Evolutionary conservation across 2,113 vertebrate genomes (phyloP), one percentile per base, ranked within the genome.

Genomic region (Oplegnathus fasciatus): DNA sequence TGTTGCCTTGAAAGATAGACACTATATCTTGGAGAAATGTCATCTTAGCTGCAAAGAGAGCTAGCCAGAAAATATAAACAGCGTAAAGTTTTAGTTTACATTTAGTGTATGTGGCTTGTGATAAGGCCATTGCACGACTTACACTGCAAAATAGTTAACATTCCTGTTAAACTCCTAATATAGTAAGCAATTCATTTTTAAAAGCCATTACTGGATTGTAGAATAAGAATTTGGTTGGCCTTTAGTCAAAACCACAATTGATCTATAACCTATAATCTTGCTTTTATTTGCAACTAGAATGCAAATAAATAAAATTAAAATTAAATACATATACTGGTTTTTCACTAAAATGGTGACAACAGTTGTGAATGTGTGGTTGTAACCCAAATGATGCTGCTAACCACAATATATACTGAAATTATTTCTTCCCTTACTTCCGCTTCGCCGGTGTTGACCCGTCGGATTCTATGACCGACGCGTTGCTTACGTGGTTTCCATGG

Each of bases 401-500:
- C 13, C 7, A 15, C n/a, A n/a, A n/a, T 10, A 22, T 24, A 7
- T 58, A 50, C 37, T 24, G 0, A 24, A 4, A 10, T 40, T 0
- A 34, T 44, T 5, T 40, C 2, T 32, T 17, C 17, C 20, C 14
- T 84, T 7, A 65, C 75, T 73, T 73, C 50, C 46, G 37, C 20
- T 62, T 76, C 1, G 2, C 1, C 32, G 32, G 55, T 82, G 74
- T 78, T 69, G 32, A 75, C 52, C 70, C 18, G 1, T 30, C 8
- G 17, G 5, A 55, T 37, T 32, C 13, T 57, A 61, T 2, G n/a
- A 73, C 48, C 6, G 3, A 8, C 46, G 24, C 67, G 7, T 18
- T 9, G 20, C 65, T 44, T 67, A 34, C 61, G 52, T 69, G 9
- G 91, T 95, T 85, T 75, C 92, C 85, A 91, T 91, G 66, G 87